phyloP scores from a whole-genome alignment of 2,888 invertebrate species.

The Hoplodrina ambigua region DNA sequence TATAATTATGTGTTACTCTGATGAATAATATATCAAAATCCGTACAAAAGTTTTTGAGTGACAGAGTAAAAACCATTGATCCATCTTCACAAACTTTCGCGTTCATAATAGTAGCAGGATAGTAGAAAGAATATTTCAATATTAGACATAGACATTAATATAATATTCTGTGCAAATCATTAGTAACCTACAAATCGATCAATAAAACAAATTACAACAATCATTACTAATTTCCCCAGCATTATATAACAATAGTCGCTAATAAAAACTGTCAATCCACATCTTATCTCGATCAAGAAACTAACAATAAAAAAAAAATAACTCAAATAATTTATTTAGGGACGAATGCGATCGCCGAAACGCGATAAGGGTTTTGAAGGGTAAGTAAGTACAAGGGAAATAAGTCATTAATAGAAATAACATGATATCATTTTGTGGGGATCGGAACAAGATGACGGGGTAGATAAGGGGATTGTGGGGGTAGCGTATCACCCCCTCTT shows the following conservation, averaged over 20 bases:
- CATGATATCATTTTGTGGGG: constrained; percentile 79
- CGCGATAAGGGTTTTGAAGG: constrained; percentile 61
- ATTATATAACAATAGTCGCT: constrained; percentile 63
- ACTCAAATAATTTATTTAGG: constrained; percentile 70
- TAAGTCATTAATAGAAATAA: constrained; percentile 87
- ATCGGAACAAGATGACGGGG: constrained; percentile 75
- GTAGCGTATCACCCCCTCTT: constrained; percentile 49
- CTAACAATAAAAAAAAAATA: constrained; percentile 58
- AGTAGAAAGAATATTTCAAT: too few relatives aligned
- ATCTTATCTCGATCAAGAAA: constrained; percentile 48
- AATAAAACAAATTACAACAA: constrained; percentile 44
- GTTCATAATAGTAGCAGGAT: neutral
- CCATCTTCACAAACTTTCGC: neutral
- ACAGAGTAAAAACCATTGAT: too few relatives aligned
- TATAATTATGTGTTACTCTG: too few relatives aligned
- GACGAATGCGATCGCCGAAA: constrained; percentile 69
- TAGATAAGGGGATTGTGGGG: constrained; percentile 43
- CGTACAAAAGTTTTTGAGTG: too few relatives aligned
- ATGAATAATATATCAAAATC: too few relatives aligned
- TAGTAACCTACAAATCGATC: neutral
- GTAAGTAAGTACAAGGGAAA: constrained; percentile 75
- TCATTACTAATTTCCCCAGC: constrained; percentile 53
- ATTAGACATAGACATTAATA: too few relatives aligned
- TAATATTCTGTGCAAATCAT: neutral
- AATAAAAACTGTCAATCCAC: constrained; percentile 59